Conservation (phyloP, 2,797 vertebrate species). For the Gallinago solitaria region DNA sequence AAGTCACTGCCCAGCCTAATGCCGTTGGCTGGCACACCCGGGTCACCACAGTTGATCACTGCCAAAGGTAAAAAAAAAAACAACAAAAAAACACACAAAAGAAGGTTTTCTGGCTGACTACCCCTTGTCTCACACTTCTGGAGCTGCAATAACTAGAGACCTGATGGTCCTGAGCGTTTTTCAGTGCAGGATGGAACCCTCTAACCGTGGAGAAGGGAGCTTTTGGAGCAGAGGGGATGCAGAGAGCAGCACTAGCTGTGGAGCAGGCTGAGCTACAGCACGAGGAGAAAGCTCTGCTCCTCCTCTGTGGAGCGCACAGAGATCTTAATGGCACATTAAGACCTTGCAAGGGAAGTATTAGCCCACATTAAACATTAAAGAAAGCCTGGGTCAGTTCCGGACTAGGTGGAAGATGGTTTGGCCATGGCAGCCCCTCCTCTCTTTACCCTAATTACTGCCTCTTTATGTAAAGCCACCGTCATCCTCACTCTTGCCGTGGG, state of each 20-base stretch:
- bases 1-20: constrained; percentile 90
- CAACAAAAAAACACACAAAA: no score
- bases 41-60: constrained; percentile 98
- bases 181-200: accelerated
- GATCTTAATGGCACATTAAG: background rate
- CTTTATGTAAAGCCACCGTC: background rate
- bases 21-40: constrained; percentile 93
- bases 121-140: background rate
- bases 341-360: background rate
- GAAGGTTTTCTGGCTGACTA: background rate
- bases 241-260: accelerated
- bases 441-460: background rate
- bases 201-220: accelerated
- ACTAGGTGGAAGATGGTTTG: background rate
- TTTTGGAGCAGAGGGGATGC: accelerated
- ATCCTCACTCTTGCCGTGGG: background rate
- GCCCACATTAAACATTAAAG: background rate
- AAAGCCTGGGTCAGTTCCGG: background rate
- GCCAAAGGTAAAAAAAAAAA: background rate
- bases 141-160: background rate
- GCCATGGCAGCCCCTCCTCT: background rate
- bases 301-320: background rate
- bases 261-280: background rate
- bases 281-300: background rate
- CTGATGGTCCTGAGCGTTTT: accelerated